Percentiles rank a stretch among this genome's conserved stretches.
Conservation (phyloP, 2,797 vertebrate genomes). For the Paramormyrops hopkinsi region DNA sequence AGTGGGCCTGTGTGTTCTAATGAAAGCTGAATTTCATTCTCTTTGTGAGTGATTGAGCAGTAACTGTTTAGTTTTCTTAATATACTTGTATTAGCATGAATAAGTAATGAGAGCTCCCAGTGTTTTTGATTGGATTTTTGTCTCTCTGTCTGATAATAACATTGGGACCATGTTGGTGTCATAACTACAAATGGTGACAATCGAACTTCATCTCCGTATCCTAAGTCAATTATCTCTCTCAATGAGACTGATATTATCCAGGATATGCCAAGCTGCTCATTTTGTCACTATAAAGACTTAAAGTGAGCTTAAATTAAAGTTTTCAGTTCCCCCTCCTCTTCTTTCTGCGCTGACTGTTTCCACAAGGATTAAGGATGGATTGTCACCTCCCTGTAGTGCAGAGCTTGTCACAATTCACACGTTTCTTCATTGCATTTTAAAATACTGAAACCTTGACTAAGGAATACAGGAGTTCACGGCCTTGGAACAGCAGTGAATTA, state of each 20-base stretch:
- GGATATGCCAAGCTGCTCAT: constrained; percentile 24
- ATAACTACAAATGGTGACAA: constrained; percentile 67
- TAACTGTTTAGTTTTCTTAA: constrained; percentile 97
- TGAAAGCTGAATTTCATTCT: constrained; percentile 88
- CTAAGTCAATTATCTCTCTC: constrained; percentile 76
- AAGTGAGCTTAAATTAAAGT: constrained; percentile 24
- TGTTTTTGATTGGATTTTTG: constrained; percentile 89
- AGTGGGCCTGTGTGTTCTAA: constrained; percentile 67
- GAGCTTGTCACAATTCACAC: neutral
- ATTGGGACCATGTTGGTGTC: constrained; percentile 86
- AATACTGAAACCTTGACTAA: neutral
- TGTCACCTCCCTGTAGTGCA: neutral
- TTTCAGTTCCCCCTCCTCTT: neutral
- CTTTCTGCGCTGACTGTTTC: constrained; percentile 4
- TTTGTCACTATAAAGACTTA: constrained; percentile 16
- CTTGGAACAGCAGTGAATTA: neutral
- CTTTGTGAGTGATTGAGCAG: constrained; percentile 88
- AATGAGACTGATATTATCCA: constrained; percentile 45
- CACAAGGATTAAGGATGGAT: constrained; percentile 13
- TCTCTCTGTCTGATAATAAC: constrained; percentile 80
- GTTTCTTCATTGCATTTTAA: neutral
- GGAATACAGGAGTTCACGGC: neutral
- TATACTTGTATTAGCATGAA: constrained; percentile 99
- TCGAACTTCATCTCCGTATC: constrained; percentile 84
- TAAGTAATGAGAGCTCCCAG: constrained; percentile 89